These are phyloP conservation scores for Tenebrosternarchus preto DNA, from an alignment of 2,113 vertebrate species.

Conservation along the genomic window DNA sequence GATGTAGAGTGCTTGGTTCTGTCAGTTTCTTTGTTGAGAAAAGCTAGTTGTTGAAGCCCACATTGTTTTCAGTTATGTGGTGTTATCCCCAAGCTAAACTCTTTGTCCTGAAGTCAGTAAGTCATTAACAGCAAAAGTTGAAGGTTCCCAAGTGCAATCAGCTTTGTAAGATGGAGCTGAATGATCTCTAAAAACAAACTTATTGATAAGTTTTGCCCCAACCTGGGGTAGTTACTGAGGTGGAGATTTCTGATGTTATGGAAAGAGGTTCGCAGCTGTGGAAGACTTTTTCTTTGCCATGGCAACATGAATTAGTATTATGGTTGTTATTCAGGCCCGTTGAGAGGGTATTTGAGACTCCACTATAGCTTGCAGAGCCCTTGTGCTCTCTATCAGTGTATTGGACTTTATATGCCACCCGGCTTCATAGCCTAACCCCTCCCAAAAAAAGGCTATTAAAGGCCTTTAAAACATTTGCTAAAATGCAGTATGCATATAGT, in stretches of 20 bases:
- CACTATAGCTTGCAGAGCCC: neutral
- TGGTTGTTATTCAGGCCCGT: conserved; percentile 1
- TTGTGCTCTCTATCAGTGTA: neutral
- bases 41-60: too few species aligned
- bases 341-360: neutral
- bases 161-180: conserved; percentile 1
- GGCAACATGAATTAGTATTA: neutral
- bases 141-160: neutral
- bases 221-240: neutral
- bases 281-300: neutral
- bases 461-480: neutral
- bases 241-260: conserved; percentile 13
- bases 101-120: neutral
- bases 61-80: neutral
- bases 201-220: conserved; percentile 12
- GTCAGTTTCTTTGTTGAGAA: too few species aligned
- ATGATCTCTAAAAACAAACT: conserved; percentile 25
- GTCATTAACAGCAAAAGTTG: neutral
- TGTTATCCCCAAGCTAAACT: too few species aligned
- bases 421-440: neutral
- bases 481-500: neutral
- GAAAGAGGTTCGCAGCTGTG: conserved; percentile 7
- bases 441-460: too few species aligned
- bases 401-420: neutral
- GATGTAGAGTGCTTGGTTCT: too few species aligned